Evolutionary conservation across 53 echinoderm and acorn worm species (phyloP).

Genomic region (Echinometra lucunter): DNA sequence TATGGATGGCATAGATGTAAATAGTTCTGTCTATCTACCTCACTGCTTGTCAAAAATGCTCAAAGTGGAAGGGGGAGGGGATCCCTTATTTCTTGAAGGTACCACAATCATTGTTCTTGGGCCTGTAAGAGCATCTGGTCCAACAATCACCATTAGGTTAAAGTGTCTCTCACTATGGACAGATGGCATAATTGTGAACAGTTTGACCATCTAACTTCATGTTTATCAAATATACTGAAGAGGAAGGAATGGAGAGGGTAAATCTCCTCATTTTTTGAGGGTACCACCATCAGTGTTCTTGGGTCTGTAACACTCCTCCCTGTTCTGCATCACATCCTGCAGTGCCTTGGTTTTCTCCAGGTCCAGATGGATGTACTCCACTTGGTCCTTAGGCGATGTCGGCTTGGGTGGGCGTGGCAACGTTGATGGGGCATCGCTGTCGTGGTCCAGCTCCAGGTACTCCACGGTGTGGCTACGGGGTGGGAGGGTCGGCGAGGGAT

Average conservation of each 20-base stretch:
- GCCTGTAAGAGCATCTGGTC: background rate
- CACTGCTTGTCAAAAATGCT: too few relatives aligned
- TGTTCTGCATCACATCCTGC: constrained; percentile 75
- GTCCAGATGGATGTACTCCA: constrained; percentile 93
- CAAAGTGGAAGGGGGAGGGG: too few relatives aligned
- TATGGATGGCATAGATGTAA: too few relatives aligned
- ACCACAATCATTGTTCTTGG: too few relatives aligned
- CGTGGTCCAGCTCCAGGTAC: constrained; percentile 90
- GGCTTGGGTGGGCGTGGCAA: constrained; percentile 79
- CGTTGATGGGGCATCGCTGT: constrained; percentile 65
- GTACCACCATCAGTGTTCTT: constrained; percentile 58
- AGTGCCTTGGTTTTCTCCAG: constrained; percentile 88
- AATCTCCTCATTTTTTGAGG: constrained; percentile 53
- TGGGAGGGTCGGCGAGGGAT: constrained; percentile 56
- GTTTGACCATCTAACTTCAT: background rate
- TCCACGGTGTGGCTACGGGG: constrained; percentile 75
- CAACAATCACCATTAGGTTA: background rate
- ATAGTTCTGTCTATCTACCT: too few relatives aligned
- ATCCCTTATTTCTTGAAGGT: too few relatives aligned
- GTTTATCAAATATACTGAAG: background rate
- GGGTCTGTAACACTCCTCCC: constrained; percentile 77
- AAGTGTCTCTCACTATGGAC: background rate
- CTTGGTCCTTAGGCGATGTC: constrained; percentile 75
- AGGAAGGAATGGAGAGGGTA: background rate
- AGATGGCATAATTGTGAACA: background rate